Evolutionary conservation across 2,797 vertebrate genomes (phyloP).

Genomic region (Borostomias antarcticus): DNA sequence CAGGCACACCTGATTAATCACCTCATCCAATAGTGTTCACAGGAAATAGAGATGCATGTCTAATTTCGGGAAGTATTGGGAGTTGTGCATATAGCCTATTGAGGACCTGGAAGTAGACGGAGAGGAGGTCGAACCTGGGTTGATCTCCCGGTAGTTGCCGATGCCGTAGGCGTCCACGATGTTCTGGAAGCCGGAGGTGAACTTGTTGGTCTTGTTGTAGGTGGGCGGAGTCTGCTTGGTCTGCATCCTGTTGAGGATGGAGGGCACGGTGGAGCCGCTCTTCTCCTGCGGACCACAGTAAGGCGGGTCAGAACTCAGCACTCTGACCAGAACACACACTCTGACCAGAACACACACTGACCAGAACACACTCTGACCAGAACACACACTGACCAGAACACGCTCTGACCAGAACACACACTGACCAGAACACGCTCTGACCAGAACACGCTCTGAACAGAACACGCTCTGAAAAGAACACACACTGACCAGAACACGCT

Average conservation of each 20-base stretch:
- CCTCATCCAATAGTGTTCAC: too few species aligned
- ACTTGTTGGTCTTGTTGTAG: slow-evolving; percentile 98
- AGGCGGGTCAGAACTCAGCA: background rate
- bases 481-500: too few species aligned
- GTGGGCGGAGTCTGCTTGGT: slow-evolving; percentile 96
- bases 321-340: too few species aligned
- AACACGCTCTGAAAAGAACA: too few species aligned
- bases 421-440: too few species aligned
- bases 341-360: background rate
- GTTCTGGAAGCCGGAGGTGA: slow-evolving; percentile 95
- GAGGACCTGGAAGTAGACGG: too few species aligned
- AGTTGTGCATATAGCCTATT: too few species aligned
- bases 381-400: background rate
- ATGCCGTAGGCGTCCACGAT: slow-evolving; percentile 98
- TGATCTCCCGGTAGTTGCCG: slow-evolving; percentile 94
- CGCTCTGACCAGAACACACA: too few species aligned
- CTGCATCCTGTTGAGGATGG: slow-evolving; percentile 98
- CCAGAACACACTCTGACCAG: background rate
- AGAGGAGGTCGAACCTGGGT: slow-evolving; percentile 83
- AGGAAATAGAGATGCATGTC: too few species aligned
- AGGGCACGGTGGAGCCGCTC: slow-evolving; percentile 96
- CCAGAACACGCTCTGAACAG: too few species aligned
- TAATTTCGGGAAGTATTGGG: background rate
- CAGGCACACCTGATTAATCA: too few species aligned
- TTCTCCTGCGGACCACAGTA: slow-evolving; percentile 80